Evolutionary conservation across 2,113 vertebrate species (phyloP).

Genomic region (Notechis scutatus): DNA sequence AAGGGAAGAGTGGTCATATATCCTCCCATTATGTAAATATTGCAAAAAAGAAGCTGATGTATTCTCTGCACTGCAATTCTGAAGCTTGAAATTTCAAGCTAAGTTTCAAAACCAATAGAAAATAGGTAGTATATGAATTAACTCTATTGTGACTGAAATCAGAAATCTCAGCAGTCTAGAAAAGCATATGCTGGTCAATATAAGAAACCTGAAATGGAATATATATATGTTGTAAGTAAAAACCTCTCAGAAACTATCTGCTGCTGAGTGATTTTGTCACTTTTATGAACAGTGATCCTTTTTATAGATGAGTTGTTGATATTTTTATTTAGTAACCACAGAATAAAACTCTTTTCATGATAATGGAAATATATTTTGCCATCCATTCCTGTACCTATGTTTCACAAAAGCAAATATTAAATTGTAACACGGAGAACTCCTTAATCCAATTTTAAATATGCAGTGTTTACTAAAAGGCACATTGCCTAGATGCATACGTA

Average conservation of each 20-base stretch:
- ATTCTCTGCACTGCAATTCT: background rate
- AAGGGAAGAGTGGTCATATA: background rate
- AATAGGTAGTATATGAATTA: background rate
- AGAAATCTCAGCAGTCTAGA: background rate
- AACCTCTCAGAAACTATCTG: background rate
- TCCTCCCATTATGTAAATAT: background rate
- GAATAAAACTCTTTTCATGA: background rate
- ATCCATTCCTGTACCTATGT: background rate
- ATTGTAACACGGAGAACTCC: background rate
- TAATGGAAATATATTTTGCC: background rate
- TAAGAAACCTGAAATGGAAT: background rate
- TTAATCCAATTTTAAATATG: background rate
- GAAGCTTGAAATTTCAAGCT: background rate
- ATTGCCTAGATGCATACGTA: background rate
- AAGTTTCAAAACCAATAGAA: background rate
- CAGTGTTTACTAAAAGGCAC: background rate
- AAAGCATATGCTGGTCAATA: background rate
- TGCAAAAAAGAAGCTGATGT: background rate
- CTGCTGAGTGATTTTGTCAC: background rate
- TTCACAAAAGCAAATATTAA: background rate
- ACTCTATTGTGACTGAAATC: background rate
- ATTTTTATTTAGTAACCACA: slow-evolving; percentile 9
- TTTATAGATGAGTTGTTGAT: background rate
- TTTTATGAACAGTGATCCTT: slow-evolving; percentile 6
- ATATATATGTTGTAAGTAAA: background rate